Evolutionary conservation across 2,888 invertebrate species (phyloP).

Genomic region (Lasioglossum lativentre): DNA sequence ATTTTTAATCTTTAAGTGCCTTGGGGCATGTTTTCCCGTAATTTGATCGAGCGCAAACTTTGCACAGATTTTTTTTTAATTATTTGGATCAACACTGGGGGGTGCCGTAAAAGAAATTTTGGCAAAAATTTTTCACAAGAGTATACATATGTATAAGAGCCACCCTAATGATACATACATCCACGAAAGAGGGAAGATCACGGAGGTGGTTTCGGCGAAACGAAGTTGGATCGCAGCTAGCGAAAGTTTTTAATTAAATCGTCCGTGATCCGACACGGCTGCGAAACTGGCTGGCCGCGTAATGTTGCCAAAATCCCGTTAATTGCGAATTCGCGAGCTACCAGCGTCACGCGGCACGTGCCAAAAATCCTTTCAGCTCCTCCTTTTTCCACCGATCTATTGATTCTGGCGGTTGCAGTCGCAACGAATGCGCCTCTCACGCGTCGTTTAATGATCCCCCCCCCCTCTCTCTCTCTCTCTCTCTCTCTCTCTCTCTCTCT

Average conservation of each 20-base stretch:
- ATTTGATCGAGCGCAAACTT: no score
- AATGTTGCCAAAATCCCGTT: conserved; percentile 63
- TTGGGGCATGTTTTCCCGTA: no score
- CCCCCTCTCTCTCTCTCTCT: not conserved
- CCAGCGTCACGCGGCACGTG: conserved; percentile 54
- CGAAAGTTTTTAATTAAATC: conserved; percentile 40
- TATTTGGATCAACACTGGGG: no score
- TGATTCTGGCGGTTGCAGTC: conserved; percentile 61
- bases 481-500: no score
- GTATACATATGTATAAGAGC: no score
- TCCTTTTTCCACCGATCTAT: conserved; percentile 42
- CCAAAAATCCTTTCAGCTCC: conserved; percentile 51
- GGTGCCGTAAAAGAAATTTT: no score
- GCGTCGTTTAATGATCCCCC: not conserved
- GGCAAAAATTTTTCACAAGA: no score
- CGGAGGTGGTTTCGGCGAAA: not conserved
- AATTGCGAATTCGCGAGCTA: conserved; percentile 51
- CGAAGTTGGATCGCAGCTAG: not conserved
- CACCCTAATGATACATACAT: no score
- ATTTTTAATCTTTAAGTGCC: no score
- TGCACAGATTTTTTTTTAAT: no score
- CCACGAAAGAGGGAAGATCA: not conserved
- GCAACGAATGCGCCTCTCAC: conserved; percentile 3
- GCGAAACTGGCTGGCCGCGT: conserved; percentile 13
- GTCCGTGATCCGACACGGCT: not conserved